Conservation (phyloP, 2,888 invertebrate species). For the Ferrisia virgata region DNA sequence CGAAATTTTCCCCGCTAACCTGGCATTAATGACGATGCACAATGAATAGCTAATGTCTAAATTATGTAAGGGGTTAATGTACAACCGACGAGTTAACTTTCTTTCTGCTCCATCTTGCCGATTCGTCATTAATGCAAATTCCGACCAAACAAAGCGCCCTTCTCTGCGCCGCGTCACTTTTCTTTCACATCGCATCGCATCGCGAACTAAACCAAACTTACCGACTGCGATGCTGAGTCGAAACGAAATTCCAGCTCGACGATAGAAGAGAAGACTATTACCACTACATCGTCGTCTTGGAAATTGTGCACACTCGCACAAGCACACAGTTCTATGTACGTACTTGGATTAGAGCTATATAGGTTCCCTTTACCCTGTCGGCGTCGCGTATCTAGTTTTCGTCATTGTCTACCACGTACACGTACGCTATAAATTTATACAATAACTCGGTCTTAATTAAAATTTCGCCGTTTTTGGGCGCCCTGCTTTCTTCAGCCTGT, state of each 20-base stretch:
- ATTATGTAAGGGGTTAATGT: constrained; percentile 41
- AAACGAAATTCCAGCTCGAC: not conserved
- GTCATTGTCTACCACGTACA: too few species aligned
- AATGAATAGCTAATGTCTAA: constrained; percentile 40
- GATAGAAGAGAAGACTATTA: too few species aligned
- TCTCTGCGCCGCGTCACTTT: not conserved
- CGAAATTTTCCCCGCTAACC: constrained; percentile 24
- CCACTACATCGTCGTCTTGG: too few species aligned
- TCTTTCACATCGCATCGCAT: not conserved
- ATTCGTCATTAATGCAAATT: constrained; percentile 42
- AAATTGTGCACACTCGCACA: too few species aligned
- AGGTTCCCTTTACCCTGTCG: not conserved
- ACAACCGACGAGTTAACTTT: constrained; percentile 34
- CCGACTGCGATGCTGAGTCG: not conserved
- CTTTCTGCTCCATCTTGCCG: constrained; percentile 27
- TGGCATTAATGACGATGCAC: constrained; percentile 29
- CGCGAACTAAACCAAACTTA: not conserved
- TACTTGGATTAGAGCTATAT: not conserved
- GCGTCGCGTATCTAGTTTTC: not conserved
- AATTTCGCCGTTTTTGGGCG: not conserved
- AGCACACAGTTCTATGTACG: not conserved
- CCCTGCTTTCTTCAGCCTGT: not conserved
- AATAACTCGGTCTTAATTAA: constrained; percentile 31
- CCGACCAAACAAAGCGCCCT: constrained; percentile 16
- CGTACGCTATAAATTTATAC: constrained; percentile 7